Evolutionary conservation across 2,797 vertebrate genomes (phyloP).

Genomic region (Chaetodon trifasciatus): DNA sequence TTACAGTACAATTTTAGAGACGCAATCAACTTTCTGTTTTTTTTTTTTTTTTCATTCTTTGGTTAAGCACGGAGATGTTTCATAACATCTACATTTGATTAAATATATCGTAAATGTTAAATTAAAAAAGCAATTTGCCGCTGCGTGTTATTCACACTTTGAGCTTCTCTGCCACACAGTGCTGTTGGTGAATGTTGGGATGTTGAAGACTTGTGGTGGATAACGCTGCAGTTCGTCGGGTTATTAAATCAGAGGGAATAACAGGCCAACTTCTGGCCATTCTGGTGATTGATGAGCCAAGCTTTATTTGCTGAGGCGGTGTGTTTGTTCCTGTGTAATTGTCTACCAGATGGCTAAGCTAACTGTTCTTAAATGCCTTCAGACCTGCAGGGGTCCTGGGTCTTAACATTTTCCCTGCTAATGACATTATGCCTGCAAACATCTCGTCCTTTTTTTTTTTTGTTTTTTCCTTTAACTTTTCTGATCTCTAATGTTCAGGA

Average conservation of each 20-base stretch:
- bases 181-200: slow-evolving; percentile 36
- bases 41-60: slow-evolving; percentile 6
- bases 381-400: slow-evolving; percentile 82
- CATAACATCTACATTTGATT: slow-evolving; percentile 11
- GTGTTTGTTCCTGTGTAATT: slow-evolving; percentile 90
- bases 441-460: slow-evolving; percentile 53
- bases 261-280: slow-evolving; percentile 86
- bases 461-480: slow-evolving; percentile 43
- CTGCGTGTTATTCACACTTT: slow-evolving; percentile 6
- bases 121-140: slow-evolving; percentile 9
- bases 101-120: slow-evolving; percentile 1
- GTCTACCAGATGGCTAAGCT: slow-evolving; percentile 91
- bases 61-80: slow-evolving; percentile 17
- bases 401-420: slow-evolving; percentile 79
- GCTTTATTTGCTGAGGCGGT: slow-evolving; percentile 90
- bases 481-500: slow-evolving; percentile 63
- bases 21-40: slow-evolving; percentile 1
- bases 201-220: slow-evolving; percentile 58
- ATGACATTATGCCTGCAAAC: slow-evolving; percentile 79
- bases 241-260: slow-evolving; percentile 87
- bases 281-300: slow-evolving; percentile 88
- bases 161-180: slow-evolving; percentile 14
- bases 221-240: slow-evolving; percentile 79
- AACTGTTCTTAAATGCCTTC: slow-evolving; percentile 89
- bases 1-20: slow-evolving; percentile 44